A percentile compares a stretch with the other conserved stretches of the same genome.
Conservation (phyloP, 2,888 invertebrate genomes). For the Callosobruchus maculatus region DNA sequence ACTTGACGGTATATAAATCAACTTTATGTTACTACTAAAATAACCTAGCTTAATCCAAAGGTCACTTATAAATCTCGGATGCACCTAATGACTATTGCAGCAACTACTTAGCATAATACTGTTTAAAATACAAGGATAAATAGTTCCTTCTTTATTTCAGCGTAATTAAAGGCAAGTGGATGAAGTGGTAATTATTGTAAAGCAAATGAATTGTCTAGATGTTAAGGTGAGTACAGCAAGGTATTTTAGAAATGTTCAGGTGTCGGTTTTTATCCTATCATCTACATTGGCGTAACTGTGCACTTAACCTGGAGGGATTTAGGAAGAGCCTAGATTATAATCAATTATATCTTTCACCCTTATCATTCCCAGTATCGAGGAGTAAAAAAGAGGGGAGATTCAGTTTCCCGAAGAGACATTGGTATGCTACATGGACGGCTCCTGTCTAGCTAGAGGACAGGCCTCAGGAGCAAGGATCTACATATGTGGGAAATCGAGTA, state of each 20-base stretch:
- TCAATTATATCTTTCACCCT: no score
- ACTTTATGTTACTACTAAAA: not conserved
- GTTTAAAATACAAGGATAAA: not conserved
- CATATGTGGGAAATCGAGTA: no score
- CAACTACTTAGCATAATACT: not conserved
- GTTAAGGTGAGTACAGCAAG: not conserved
- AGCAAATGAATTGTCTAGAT: not conserved
- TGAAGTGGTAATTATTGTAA: not conserved
- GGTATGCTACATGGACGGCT: no score
- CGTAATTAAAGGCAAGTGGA: not conserved
- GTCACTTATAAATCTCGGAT: not conserved
- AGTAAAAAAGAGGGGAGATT: no score
- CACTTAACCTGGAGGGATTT: no score
- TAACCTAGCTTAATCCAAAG: not conserved
- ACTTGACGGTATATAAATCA: not conserved
- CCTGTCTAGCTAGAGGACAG: no score
- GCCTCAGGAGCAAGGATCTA: no score
- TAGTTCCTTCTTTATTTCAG: not conserved
- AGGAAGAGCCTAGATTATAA: no score
- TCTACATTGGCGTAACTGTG: no score
- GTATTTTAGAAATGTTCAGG: not conserved
- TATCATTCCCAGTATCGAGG: no score
- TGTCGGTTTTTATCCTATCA: not conserved
- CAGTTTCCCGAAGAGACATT: no score
- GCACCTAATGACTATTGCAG: not conserved